Base-by-base conservation (phyloP, 1,140 invertebrate genomes). In the Harlomillsia oculata region DNA sequence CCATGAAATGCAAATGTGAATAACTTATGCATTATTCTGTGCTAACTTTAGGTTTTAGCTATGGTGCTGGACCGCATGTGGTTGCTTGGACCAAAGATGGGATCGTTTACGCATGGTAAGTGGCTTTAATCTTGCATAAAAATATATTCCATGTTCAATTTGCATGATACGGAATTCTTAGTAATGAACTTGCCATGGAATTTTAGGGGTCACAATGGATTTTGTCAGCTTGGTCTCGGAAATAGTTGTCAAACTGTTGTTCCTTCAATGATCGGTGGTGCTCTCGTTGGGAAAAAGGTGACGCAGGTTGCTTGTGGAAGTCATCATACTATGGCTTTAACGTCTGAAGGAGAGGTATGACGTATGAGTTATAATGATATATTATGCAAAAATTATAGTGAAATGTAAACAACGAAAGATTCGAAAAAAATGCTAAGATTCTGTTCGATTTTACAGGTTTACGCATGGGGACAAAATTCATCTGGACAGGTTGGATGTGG, bases 201-300 rank as follows among this genome's bases (percentile, higher is more conserved):
- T 80, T 58, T 68, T 82, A 44, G 81, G 82, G 82, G 82, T 18
- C 77, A 81, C 66, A 83, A 84, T 72, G 77, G 75, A 6, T 82
- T 80, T 60, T 78, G 75, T 62, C 72, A 64, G 69, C 69, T 83
- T 13, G 81, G 43, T 44, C 80, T 80, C 65, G 79, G 78, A 34
- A 76, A 75, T 4, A 75, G 78, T 1, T 78, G 75, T 67, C 78
- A 80, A 68, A 73, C 74, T 28, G 65, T 75, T 2, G 67, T 67
- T 29, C 79, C 80, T 23, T 69, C 72, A 16, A 66, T 75, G 40
- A 71, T 82, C 43, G 71, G 66, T 29, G 71, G 71, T 26, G 69
- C 72, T 52, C 60, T 80, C 8, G 63, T 64, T 9, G 72, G 76
- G 3, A 78, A 79, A 67, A 68, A 74, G 54, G 72, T 82, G 2